These are phyloP conservation scores for Lasioglossum baleicum DNA, from an alignment of 1,140 invertebrate species.

Conservation along the genomic window DNA sequence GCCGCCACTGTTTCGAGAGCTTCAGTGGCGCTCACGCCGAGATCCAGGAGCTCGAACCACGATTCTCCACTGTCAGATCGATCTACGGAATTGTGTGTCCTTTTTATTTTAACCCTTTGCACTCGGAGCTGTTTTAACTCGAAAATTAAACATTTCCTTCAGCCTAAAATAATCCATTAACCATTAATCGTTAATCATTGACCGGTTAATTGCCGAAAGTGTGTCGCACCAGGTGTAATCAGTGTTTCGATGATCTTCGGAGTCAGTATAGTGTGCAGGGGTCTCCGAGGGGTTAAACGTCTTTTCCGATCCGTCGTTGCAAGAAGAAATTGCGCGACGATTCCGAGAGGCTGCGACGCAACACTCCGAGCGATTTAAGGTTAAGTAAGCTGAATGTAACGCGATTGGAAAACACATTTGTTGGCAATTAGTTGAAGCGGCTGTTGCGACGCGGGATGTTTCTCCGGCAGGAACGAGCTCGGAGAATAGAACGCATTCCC, in stretches of 20 bases:
- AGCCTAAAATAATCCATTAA: no score
- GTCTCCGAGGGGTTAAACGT: no score
- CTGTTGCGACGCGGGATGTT: neutral
- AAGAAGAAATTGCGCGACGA: neutral
- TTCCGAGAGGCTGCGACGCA: neutral
- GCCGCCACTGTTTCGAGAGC: constrained; percentile 15
- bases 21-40: constrained; percentile 43
- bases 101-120: no score
- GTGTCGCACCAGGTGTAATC: no score
- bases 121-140: no score
- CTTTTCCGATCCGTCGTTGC: neutral
- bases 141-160: no score
- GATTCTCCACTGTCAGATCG: no score
- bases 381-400: neutral
- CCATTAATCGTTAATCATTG: no score
- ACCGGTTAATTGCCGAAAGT: no score
- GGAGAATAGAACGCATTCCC: neutral
- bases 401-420: constrained; percentile 9
- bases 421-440: neutral
- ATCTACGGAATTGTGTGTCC: no score
- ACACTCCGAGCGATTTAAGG: neutral
- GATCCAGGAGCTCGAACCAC: neutral
- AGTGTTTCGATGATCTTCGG: no score
- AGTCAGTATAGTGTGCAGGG: no score
- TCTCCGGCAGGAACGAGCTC: neutral